phyloP scores from a whole-genome alignment of 2,888 invertebrate species.

The Caenorhabditis plicata region DNA sequence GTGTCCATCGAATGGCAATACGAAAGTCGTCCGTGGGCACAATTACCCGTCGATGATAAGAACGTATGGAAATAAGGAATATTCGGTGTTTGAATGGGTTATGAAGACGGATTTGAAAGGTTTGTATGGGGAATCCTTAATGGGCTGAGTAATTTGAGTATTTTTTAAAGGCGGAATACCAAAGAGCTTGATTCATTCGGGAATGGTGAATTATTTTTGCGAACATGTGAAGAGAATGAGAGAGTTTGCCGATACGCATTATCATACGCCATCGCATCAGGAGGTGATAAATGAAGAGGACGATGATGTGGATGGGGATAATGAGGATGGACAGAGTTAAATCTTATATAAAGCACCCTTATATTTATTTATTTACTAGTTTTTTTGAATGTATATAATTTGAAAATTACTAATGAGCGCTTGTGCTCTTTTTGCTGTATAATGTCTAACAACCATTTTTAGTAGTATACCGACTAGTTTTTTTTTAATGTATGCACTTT shows the following conservation, averaged over 20 bases:
- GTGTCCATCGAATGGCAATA: conserved; percentile 28
- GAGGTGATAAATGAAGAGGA: no score
- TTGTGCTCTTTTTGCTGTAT: no score
- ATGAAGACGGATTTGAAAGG: conserved; percentile 46
- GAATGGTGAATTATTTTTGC: conserved; percentile 36
- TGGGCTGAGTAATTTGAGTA: neutral
- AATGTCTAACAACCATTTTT: no score
- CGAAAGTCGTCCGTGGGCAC: conserved; percentile 36
- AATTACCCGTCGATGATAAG: conserved; percentile 42
- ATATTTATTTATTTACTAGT: no score
- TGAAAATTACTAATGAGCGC: no score
- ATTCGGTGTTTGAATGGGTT: conserved; percentile 36
- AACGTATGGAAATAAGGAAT: conserved; percentile 8
- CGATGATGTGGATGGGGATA: no score
- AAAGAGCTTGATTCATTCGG: conserved; percentile 33
- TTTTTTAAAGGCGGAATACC: conserved; percentile 33
- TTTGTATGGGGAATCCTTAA: neutral
- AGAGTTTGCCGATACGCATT: conserved; percentile 25
- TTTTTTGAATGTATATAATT: no score
- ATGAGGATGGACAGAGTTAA: no score
- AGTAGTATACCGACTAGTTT: no score
- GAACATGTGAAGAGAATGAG: conserved; percentile 34
- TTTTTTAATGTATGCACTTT: no score
- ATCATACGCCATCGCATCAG: conserved; percentile 11
- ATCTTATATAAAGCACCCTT: no score